These are phyloP conservation scores for Andrena fulva DNA, from an alignment of 2,888 invertebrate species.

Conservation along the genomic window DNA sequence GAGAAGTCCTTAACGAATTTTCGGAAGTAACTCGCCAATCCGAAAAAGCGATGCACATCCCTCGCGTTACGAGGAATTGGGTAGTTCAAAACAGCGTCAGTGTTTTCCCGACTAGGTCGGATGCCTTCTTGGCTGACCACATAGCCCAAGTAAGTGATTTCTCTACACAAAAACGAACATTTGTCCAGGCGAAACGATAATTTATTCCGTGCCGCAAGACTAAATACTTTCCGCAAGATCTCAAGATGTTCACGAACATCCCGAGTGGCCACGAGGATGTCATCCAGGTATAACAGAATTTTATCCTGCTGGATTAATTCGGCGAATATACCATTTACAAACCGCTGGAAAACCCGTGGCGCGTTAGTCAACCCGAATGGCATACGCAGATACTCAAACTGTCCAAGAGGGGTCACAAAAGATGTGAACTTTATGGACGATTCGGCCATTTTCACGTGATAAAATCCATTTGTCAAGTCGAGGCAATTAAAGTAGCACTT, in stretches of 20 bases:
- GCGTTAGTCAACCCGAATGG: slow-evolving; percentile 15
- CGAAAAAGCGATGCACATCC: background rate
- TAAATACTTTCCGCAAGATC: background rate
- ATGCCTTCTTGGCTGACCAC: background rate
- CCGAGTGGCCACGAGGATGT: background rate
- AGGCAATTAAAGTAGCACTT: slow-evolving; percentile 16
- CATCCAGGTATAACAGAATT: background rate
- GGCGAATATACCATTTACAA: background rate
- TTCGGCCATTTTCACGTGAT: slow-evolving; percentile 12
- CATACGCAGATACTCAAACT: slow-evolving; percentile 12
- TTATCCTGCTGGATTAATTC: background rate
- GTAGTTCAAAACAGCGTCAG: background rate
- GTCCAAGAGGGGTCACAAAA: slow-evolving; percentile 13
- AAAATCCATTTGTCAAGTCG: slow-evolving; percentile 25
- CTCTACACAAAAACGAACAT: slow-evolving; percentile 1
- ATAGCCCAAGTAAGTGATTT: slow-evolving; percentile 2
- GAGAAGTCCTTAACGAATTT: background rate
- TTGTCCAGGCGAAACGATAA: slow-evolving; percentile 4
- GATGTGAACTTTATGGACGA: slow-evolving; percentile 20
- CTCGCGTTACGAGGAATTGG: background rate
- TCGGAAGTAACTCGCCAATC: background rate
- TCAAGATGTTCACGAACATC: background rate
- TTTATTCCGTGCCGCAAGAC: background rate
- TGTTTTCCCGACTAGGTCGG: background rate
- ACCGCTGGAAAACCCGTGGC: background rate